Percentiles rank a stretch among this genome's conserved stretches.
These are phyloP conservation scores for Turdus rufiventris DNA, from an alignment of 2,113 vertebrate genomes.

Conservation along the genomic window DNA sequence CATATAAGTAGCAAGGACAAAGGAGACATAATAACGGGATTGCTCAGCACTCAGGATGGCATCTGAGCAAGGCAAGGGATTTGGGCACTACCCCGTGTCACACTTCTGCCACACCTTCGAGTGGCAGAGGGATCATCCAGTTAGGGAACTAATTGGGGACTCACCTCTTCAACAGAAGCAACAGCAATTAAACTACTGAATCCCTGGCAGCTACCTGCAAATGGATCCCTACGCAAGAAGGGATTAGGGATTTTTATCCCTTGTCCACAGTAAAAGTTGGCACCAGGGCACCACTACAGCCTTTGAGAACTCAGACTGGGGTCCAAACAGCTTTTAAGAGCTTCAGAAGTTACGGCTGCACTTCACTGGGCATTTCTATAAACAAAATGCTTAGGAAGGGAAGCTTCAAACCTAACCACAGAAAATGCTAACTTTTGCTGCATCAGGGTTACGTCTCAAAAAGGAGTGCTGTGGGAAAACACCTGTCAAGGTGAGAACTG, in stretches of 20 bases:
- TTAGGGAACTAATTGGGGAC: background rate
- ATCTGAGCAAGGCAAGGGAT: background rate
- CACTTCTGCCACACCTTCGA: accelerated
- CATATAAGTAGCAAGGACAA: background rate
- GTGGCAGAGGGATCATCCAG: background rate
- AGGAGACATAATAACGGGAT: background rate
- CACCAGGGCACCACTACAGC: background rate
- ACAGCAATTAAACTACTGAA: background rate
- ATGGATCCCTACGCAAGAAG: background rate
- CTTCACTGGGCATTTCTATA: background rate
- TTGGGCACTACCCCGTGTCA: background rate
- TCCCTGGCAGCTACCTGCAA: background rate
- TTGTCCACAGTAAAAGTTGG: background rate
- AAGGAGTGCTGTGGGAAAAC: background rate
- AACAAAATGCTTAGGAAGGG: background rate
- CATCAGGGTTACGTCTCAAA: background rate
- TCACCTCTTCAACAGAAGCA: background rate
- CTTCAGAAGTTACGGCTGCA: background rate
- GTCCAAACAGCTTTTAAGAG: background rate
- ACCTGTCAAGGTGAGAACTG: background rate
- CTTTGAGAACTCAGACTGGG: background rate
- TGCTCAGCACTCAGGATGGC: background rate
- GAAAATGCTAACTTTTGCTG: background rate
- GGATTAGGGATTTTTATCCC: background rate
- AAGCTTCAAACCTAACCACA: background rate